These are phyloP conservation scores for Drosophila mettleri DNA, from an alignment of 2,888 invertebrate species.

Conservation along the genomic window DNA sequence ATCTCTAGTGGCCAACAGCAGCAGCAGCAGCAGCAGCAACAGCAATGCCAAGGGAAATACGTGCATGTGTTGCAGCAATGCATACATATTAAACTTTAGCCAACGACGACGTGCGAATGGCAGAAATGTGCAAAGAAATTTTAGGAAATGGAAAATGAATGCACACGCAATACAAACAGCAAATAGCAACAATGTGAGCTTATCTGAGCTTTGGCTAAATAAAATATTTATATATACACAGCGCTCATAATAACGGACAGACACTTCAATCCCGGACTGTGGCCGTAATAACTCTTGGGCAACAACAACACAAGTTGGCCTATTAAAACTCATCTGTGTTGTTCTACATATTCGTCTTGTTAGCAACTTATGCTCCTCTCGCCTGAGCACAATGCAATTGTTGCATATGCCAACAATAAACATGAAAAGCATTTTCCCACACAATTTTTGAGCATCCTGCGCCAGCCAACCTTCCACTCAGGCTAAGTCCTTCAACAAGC, in stretches of 20 bases:
- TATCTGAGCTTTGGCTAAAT: not conserved
- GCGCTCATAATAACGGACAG: not conserved
- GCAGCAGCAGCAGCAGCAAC: conserved; percentile 11
- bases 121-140: conserved; percentile 12
- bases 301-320: conserved; percentile 12
- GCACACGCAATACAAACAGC: not conserved
- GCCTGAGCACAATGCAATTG: conserved; percentile 36
- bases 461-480: conserved; percentile 20
- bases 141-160: conserved; percentile 15
- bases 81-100: conserved; percentile 32
- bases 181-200: not conserved
- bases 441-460: conserved; percentile 7
- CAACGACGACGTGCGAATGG: conserved; percentile 20
- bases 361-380: conserved; percentile 15
- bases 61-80: conserved; percentile 28
- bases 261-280: conserved; percentile 2
- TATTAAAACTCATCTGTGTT: conserved; percentile 29
- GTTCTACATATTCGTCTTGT: conserved; percentile 1
- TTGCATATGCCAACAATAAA: conserved; percentile 32
- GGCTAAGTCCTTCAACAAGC: conserved; percentile 40
- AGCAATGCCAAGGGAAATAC: conserved; percentile 41
- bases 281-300: not conserved
- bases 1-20: conserved; percentile 13
- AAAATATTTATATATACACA: not conserved
- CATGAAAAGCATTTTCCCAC: conserved; percentile 34